A percentile compares a stretch with the other conserved stretches of the same genome.
Conservation (phyloP, 2,113 vertebrate species). For the Zosterops pallidus region DNA sequence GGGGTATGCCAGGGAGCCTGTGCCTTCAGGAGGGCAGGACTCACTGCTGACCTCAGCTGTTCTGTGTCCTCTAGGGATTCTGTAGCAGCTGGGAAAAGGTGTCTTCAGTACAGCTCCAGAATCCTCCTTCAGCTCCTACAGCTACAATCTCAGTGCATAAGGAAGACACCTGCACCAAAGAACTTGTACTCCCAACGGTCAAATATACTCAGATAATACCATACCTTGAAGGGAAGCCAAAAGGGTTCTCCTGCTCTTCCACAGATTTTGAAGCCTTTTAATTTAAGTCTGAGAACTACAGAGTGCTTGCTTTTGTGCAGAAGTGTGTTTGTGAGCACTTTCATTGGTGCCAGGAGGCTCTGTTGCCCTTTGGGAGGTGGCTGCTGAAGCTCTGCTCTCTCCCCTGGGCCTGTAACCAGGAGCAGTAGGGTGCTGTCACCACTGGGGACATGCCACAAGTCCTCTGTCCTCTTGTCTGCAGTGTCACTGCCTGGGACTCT, state of each 20-base stretch:
- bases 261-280: not conserved
- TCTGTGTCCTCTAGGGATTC: not conserved
- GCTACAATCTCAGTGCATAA: not conserved
- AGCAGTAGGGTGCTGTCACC: not conserved
- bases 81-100: not conserved
- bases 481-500: not conserved
- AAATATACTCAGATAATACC: not conserved
- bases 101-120: not conserved
- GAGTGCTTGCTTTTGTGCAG: not conserved
- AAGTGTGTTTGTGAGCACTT: rapidly evolving
- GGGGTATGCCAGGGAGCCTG: not conserved
- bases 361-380: not conserved
- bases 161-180: not conserved
- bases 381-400: not conserved
- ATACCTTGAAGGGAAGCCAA: no score
- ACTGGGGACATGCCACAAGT: no score
- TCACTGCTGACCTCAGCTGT: not conserved
- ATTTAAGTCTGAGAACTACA: not conserved
- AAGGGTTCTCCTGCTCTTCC: not conserved
- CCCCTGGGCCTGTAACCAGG: not conserved
- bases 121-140: not conserved
- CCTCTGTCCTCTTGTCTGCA: not conserved
- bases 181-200: not conserved
- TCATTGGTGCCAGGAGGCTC: not conserved
- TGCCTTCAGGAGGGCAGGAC: rapidly evolving